Percentiles rank a stretch among this genome's conserved stretches.
Conservation (phyloP, 2,113 vertebrate genomes). For the Toxotes chatareus region DNA sequence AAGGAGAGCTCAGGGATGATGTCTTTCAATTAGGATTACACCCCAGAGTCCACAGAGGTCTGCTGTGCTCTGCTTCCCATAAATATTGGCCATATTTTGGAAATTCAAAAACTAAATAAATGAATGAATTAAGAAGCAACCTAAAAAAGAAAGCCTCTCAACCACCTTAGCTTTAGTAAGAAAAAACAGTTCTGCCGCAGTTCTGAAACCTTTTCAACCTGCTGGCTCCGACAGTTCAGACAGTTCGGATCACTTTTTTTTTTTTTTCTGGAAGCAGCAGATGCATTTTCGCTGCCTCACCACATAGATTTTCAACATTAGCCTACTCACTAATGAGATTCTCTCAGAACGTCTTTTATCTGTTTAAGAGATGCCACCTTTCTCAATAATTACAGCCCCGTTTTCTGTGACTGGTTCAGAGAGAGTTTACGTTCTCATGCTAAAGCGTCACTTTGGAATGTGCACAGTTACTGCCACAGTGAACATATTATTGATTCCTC, state of each 20-base stretch:
- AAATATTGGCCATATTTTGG: slow-evolving; percentile 30
- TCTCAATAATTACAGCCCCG: background rate
- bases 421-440: background rate
- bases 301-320: background rate
- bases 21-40: slow-evolving; percentile 67
- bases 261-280: background rate
- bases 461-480: background rate
- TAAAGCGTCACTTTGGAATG: background rate
- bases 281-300: background rate
- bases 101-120: background rate
- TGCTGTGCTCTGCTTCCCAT: slow-evolving; percentile 19
- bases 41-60: slow-evolving; percentile 60
- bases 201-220: background rate
- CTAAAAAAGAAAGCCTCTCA: background rate
- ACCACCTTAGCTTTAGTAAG: background rate
- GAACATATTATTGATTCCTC: background rate
- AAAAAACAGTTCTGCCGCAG: background rate
- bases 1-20: slow-evolving; percentile 57
- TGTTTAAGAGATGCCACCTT: background rate
- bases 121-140: background rate
- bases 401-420: background rate
- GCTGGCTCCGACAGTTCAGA: background rate
- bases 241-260: too few species aligned
- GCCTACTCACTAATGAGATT: background rate
- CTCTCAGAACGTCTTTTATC: background rate